Conservation (phyloP, 2,797 vertebrate genomes). For the Esox lucius region DNA sequence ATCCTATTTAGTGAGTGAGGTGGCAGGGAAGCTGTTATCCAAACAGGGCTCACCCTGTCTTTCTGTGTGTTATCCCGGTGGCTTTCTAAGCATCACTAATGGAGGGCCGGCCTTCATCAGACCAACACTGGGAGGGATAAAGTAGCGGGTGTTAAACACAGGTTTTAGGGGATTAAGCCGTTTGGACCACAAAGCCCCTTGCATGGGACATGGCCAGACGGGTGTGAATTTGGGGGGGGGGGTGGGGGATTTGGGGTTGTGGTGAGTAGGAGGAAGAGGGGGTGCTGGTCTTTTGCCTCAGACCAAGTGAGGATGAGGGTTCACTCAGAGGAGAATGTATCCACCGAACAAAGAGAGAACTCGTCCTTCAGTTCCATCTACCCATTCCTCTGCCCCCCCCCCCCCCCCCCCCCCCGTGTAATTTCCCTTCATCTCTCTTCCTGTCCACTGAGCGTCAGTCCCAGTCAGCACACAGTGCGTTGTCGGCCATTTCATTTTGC, state of each 20-base stretch:
- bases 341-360: neutral
- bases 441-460: slow-evolving; percentile 51
- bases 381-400: slow-evolving; percentile 4
- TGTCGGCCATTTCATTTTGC: slow-evolving; percentile 58
- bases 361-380: neutral
- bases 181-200: slow-evolving; percentile 72
- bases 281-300: neutral
- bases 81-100: slow-evolving; percentile 65
- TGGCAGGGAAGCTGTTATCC: slow-evolving; percentile 59
- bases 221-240: slow-evolving; percentile 40
- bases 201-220: slow-evolving; percentile 59
- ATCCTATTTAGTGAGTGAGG: slow-evolving; percentile 52
- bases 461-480: slow-evolving; percentile 46
- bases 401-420: neutral
- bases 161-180: slow-evolving; percentile 78
- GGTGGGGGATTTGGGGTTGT: neutral
- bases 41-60: slow-evolving; percentile 66
- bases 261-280: neutral
- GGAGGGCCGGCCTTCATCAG: slow-evolving; percentile 38
- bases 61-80: slow-evolving; percentile 66
- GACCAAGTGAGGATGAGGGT: neutral
- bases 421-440: slow-evolving; percentile 17
- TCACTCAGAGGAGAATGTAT: neutral
- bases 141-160: slow-evolving; percentile 73
- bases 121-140: slow-evolving; percentile 37